phyloP scores from a whole-genome alignment of 2,113 vertebrate species.

The Mirounga angustirostris region DNA sequence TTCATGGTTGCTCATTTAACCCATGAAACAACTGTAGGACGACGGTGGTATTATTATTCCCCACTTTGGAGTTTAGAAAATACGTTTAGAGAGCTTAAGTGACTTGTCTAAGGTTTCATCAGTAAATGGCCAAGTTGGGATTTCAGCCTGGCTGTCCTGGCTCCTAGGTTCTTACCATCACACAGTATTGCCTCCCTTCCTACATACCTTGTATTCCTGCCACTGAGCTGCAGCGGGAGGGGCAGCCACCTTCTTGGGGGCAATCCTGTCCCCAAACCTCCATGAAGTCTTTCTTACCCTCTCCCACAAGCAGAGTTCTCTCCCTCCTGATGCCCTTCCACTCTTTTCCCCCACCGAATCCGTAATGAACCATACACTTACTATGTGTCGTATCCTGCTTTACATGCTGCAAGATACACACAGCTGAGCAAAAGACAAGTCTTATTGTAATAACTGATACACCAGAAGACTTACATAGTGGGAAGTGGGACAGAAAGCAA shows the following conservation, averaged over 20 bases:
- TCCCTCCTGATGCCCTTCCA: neutral
- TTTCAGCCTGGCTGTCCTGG: rapidly evolving
- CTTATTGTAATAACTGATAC: rapidly evolving
- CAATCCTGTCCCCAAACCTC: neutral
- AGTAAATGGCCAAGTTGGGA: neutral
- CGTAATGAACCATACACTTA: neutral
- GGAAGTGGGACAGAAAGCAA: neutral
- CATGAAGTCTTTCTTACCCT: neutral
- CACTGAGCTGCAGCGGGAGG: no score
- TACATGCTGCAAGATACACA: neutral
- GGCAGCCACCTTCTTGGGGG: neutral
- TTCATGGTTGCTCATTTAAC: neutral
- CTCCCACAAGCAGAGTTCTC: neutral
- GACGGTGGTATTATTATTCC: neutral
- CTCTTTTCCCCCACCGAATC: neutral
- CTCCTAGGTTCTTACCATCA: neutral
- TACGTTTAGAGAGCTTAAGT: neutral
- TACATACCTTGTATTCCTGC: rapidly evolving
- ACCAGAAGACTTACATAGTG: neutral
- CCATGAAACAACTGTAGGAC: neutral
- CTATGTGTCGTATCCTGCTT: neutral
- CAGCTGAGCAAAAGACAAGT: neutral
- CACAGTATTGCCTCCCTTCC: rapidly evolving
- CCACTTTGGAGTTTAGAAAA: slow-evolving; percentile 30
- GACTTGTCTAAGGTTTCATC: neutral